These are phyloP conservation scores for Ctenoplectra terminalis DNA, from an alignment of 1,140 invertebrate species.

Conservation along the genomic window DNA sequence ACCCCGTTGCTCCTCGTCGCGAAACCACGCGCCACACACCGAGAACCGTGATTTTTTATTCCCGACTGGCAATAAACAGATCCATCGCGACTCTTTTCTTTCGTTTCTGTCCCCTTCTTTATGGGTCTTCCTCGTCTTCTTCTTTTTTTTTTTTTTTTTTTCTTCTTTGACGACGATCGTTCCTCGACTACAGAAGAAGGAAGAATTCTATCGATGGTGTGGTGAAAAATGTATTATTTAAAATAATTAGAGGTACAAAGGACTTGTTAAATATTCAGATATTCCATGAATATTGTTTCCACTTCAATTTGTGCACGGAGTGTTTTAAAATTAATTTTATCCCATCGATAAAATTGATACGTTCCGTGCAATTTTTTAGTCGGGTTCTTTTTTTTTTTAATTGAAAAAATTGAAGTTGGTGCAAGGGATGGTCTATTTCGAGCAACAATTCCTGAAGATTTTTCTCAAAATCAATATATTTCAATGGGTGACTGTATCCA, in stretches of 20 bases:
- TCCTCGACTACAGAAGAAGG: slow-evolving; percentile 28
- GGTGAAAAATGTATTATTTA: neutral
- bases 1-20: slow-evolving; percentile 19
- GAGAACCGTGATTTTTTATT: slow-evolving; percentile 52
- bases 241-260: neutral
- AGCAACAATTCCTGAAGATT: neutral
- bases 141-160: slow-evolving; percentile 6
- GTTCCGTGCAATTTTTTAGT: too few species aligned
- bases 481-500: neutral
- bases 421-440: neutral
- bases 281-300: neutral
- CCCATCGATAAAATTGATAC: too few species aligned
- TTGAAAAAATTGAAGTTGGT: too few species aligned
- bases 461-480: neutral
- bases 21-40: slow-evolving; percentile 21
- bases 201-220: neutral
- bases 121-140: neutral
- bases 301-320: neutral
- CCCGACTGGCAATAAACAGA: slow-evolving; percentile 60
- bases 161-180: neutral
- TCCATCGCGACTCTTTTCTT: slow-evolving; percentile 29
- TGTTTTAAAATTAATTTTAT: neutral
- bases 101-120: slow-evolving; percentile 15
- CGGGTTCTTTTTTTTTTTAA: too few species aligned
- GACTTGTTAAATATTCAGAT: neutral